Base-by-base conservation (phyloP, 2,888 invertebrate genomes). In the Diabrotica balteata region DNA sequence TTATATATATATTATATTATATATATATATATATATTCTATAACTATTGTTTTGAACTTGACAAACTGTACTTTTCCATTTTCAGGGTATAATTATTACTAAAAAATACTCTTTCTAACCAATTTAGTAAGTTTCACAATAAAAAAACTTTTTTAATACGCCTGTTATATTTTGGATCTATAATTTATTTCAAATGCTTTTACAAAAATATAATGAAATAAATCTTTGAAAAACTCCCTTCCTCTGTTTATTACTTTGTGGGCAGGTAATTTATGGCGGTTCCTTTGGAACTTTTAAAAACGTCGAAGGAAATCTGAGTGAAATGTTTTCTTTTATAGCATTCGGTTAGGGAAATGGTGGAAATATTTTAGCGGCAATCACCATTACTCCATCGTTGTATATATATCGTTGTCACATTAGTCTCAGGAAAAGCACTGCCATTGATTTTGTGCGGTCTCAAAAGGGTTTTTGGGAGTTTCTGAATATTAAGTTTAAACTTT, bases 371-470 rank as follows among this genome's bases (percentile, higher is more conserved):
- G 53, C 51, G 53, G 61, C 66, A 60, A 63, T 63, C 61, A 57
- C 61, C 58, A 64, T 69, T 69, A 64, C 66, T 67, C 42, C 17
- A 53, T 49, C 51, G 46, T 47, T 52, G 47, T 67, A 47, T 63
- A 72, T 72, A 67, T 71, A 72, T 73, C 67, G 70, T 66, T 73
- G 73, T 68, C 73, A 66, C 71, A 73, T 72, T 73, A 72, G 71
- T 73, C 67, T 63, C 58, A 32, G 8, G n/a, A 54, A 61, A 66
- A 66, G 68, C 51, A 65, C 49, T 59, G 55, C 69, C 67, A 71
- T 73, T 69, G 72, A 72, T 73, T 71, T 67, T 67, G 46, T 55
- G 51, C 63, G 55, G 63, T 64, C 63, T 53, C 66, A 68, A 46
- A 50, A 54, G 11, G 65, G 32, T 59, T 65, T 59, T 17, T 7